These are phyloP conservation scores for Tiaroga cobitis DNA, from an alignment of 2,797 vertebrate genomes.

Conservation along the genomic window DNA sequence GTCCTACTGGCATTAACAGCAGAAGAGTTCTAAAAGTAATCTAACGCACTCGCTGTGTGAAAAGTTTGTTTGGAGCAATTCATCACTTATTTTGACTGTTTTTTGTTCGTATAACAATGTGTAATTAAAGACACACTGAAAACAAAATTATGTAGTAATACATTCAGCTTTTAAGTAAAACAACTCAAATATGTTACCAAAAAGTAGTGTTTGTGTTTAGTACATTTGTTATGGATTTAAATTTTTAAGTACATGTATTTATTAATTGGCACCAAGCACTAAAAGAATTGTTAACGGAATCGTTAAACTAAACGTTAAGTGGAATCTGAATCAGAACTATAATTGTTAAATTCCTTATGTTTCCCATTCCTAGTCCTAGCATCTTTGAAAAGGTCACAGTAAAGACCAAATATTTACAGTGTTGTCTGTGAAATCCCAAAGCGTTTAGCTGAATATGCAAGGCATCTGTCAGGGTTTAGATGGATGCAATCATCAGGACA, in stretches of 20 bases:
- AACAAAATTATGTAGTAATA: background rate
- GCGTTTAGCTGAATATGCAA: slow-evolving; percentile 2
- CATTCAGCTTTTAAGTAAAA: background rate
- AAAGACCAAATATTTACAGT: slow-evolving; percentile 26
- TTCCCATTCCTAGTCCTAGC: background rate
- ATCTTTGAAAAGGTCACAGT: slow-evolving; percentile 33
- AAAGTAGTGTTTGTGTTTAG: background rate
- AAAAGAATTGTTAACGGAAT: background rate
- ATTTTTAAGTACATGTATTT: background rate
- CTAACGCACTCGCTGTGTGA: background rate
- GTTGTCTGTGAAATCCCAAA: slow-evolving; percentile 22
- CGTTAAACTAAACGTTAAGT: background rate
- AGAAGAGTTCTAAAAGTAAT: background rate
- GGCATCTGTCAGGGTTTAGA: slow-evolving; percentile 9
- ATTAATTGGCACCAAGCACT: background rate
- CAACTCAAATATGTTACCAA: background rate
- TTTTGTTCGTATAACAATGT: background rate
- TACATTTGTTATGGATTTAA: background rate
- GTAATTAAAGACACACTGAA: background rate
- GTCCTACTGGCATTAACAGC: background rate
- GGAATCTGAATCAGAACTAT: background rate
- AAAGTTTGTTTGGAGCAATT: background rate
- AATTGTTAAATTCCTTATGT: background rate
- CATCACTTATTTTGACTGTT: background rate
- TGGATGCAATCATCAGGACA: background rate